Conservation (phyloP, 2,888 invertebrate species). For the Drosophila meridiana region DNA sequence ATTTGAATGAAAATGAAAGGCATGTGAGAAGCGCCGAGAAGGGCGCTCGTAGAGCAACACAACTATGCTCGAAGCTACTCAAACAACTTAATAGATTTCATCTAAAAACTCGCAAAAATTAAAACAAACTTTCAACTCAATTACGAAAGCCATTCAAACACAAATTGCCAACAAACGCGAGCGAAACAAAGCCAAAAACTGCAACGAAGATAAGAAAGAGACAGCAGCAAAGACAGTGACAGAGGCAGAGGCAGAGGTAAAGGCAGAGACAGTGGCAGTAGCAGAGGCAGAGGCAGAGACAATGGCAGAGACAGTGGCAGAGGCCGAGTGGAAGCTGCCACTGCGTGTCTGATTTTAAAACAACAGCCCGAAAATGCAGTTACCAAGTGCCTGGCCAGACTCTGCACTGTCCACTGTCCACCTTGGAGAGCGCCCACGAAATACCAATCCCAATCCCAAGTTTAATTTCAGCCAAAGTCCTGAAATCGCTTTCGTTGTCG, state of each 20-base stretch:
- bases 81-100: constrained; percentile 14
- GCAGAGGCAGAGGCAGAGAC: background rate
- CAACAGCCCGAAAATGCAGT: constrained; percentile 19
- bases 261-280: background rate
- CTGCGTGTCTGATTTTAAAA: background rate
- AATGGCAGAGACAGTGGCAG: background rate
- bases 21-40: background rate
- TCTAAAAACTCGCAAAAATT: constrained; percentile 27
- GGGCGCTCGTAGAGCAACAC: background rate
- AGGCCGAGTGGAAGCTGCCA: background rate
- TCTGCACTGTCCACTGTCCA: background rate
- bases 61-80: constrained; percentile 1
- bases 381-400: constrained; percentile 15
- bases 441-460: constrained; percentile 7
- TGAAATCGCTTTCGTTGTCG: constrained; percentile 20
- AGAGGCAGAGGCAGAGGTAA: background rate
- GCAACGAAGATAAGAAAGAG: constrained; percentile 5
- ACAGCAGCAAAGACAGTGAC: background rate
- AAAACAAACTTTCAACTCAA: constrained; percentile 68
- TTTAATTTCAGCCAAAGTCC: constrained; percentile 14
- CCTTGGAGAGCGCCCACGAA: background rate
- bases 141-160: constrained; percentile 65
- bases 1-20: background rate
- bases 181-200: constrained; percentile 26
- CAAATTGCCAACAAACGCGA: constrained; percentile 45